Conservation (phyloP, 2,113 vertebrate genomes). For the Gallinago undulata region DNA sequence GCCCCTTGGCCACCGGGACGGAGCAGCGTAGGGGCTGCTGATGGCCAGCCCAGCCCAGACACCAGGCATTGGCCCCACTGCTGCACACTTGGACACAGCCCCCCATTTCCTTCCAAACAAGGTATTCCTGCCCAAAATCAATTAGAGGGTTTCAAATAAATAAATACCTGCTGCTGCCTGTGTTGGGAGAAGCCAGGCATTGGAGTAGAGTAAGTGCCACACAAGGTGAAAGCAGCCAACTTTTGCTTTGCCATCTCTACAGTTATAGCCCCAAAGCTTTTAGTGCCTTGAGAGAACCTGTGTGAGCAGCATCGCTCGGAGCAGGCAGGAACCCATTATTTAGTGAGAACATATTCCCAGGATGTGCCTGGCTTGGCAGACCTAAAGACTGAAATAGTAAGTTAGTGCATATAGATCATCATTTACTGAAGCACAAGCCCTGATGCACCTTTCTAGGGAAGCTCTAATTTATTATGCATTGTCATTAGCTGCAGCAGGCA, state of each 20-base stretch:
- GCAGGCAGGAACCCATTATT: conserved; percentile 48
- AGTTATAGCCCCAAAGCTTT: background rate
- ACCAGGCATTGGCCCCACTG: rapidly evolving
- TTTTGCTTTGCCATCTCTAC: background rate
- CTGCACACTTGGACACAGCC: background rate
- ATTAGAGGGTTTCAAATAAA: background rate
- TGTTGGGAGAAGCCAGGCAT: background rate
- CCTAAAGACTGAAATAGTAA: conserved; percentile 36
- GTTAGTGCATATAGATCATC: conserved; percentile 55
- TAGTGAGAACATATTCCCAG: conserved; percentile 48
- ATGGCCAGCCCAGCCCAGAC: background rate
- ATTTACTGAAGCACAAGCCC: conserved; percentile 56
- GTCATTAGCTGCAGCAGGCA: conserved; percentile 77
- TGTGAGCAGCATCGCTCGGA: background rate
- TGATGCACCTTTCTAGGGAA: conserved; percentile 76
- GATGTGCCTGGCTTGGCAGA: conserved; percentile 59
- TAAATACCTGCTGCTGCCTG: background rate
- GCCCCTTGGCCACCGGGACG: background rate
- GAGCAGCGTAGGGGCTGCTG: background rate
- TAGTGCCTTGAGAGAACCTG: background rate
- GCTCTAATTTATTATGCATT: conserved; percentile 78
- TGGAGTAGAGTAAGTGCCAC: background rate
- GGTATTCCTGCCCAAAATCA: background rate
- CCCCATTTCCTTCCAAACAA: background rate
- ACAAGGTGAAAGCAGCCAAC: background rate